Base-by-base conservation (phyloP, 1,140 invertebrate genomes). In the Semibalanus balanoides region DNA sequence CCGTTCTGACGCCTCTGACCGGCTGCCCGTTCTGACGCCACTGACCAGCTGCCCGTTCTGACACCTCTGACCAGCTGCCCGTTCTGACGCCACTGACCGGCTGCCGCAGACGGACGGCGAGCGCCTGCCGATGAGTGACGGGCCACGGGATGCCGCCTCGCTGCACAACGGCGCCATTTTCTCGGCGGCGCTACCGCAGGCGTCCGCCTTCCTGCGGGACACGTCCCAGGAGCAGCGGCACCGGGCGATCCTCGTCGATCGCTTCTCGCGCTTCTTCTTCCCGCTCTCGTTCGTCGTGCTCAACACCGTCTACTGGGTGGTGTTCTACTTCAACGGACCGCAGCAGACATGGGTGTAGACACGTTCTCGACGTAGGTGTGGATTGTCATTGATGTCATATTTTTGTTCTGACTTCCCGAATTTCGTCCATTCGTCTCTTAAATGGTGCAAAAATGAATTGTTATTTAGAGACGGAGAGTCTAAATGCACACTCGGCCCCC, bases 231-330 rank as follows among this genome's bases (percentile, higher is more conserved):
- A 29, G n/a, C 70, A 30, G 22, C 78, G 79, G 1, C 76, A 80
- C 69, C 84, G 91, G n/a, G 93, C 94, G 9, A 88, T 95, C 79
- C 90, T 92, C 82, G 92, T 96, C 78, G 93, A 96, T 82, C 86
- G 92, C 9, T 90, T 92, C 80, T 95, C 93, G 0, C 85, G 94
- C 64, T 88, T 94, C 64, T 91, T 94, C 82, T 96, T 96, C 82
- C 94, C 94, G 0, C 85, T 92, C 3, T 87, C 94, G 19, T 96
- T 96, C 81, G 87, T 92, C 31, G 84, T 93, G 73, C 87, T 95
- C 25, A 96, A 96, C 84, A 87, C 88, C 78, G 91, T 91, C 78
- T 96, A 96, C 82, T 96, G 94, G 94, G 88, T 92, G 77, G 89
- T 92, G 82, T 96, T 95, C 84, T 72, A 72, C 28, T 64, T 64